Percentiles rank a stretch among this genome's conserved stretches.
Evolutionary conservation across 2,797 vertebrate species (phyloP).

Genomic region (Ciconia nigra): DNA sequence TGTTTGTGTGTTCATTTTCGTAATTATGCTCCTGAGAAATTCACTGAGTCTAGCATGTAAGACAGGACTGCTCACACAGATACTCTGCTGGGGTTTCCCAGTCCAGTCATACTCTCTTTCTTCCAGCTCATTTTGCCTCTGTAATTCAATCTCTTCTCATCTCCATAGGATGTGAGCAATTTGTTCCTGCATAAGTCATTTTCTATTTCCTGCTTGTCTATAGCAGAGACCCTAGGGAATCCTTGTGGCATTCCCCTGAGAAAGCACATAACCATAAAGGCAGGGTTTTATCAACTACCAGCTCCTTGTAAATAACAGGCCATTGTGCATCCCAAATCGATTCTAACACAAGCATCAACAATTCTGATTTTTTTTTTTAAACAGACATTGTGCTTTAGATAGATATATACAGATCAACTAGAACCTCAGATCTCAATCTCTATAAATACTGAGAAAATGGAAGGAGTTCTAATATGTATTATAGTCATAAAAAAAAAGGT

Average conservation of each 20-base stretch:
- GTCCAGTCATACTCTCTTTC: background rate
- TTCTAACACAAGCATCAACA: background rate
- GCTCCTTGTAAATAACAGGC: background rate
- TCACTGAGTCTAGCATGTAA: background rate
- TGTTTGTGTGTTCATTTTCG: background rate
- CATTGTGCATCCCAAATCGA: background rate
- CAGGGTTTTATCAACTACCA: background rate
- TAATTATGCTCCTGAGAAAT: background rate
- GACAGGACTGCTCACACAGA: background rate
- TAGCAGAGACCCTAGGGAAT: constrained; percentile 7
- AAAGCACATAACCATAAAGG: background rate
- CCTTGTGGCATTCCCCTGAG: constrained; percentile 21
- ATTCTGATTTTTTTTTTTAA: background rate
- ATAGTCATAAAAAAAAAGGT: background rate
- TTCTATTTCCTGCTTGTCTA: constrained; percentile 42
- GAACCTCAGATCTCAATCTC: background rate
- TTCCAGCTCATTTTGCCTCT: constrained; percentile 1
- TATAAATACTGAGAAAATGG: background rate
- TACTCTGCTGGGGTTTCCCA: constrained; percentile 15
- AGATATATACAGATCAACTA: background rate
- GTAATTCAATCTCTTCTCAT: constrained; percentile 15
- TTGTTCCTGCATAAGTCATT: constrained; percentile 1
- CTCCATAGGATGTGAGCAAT: constrained; percentile 40
- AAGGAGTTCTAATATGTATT: background rate
- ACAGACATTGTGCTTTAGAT: background rate